Evolutionary conservation across 2,113 vertebrate species (phyloP), one percentile per base, ranked within the genome.

Genomic region (Takifugu flavidus): DNA sequence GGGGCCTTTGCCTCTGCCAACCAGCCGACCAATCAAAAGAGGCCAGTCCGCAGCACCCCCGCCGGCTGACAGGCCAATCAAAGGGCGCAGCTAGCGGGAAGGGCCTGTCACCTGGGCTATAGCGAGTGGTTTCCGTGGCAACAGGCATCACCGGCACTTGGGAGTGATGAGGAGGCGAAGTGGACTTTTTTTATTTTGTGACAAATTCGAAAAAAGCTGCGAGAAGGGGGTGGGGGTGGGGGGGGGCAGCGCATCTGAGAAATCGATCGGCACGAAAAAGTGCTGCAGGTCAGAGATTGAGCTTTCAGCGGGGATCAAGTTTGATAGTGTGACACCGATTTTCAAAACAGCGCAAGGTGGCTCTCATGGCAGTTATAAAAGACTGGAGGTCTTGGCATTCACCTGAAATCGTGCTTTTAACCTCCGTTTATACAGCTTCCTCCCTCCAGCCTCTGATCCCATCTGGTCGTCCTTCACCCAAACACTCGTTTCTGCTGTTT

Each of bases 31-130:
- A 84, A 85, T 87, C 82, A 74, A 58, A 72, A 44, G 0, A 39
- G n/a, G 62, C 62, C 58, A 51, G 59, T 65, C 52, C 43, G 44
- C 6, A 47, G 52, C 59, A 54, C 69, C 66, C 65, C 45, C 13
- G 1, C 26, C 14, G 13, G 45, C 71, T 52, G 49, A 62, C 65
- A 74, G 72, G 80, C 87, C 87, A 86, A 87, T 87, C 79, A 34
- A 52, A 72, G 67, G 73, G 59, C 13, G n/a, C 62, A 20, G 69
- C 75, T 77, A 76, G 68, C 72, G 82, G 83, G 79, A 87, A 85
- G 77, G 67, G 71, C 76, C 76, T 52, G 76, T 80, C 84, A 85
- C 81, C 82, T 85, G 80, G 81, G 80, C 83, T 82, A 77, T 39
- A 39, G 64, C 65, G 13, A n/a, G 72, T 45, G 43, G 78, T 89